phyloP scores from a whole-genome alignment of 2,888 invertebrate species.

The Synanthedon andrenaeformis region DNA sequence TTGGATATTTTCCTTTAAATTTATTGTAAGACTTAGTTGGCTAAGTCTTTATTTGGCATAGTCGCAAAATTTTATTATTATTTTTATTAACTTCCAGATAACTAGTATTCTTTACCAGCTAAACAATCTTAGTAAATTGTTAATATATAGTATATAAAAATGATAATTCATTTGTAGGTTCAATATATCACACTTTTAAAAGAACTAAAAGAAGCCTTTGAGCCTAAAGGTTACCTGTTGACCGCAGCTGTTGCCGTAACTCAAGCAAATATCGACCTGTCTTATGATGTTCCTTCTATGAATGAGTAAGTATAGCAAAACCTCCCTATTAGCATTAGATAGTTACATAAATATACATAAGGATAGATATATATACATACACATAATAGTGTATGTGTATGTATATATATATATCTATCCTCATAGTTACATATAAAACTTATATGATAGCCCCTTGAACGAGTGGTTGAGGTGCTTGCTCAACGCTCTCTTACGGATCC shows the following conservation, averaged over 20 bases:
- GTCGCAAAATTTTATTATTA: too few species aligned
- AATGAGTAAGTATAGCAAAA: conserved; percentile 31
- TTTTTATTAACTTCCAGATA: too few species aligned
- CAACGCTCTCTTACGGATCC: neutral
- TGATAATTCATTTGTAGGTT: conserved; percentile 17
- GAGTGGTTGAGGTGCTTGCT: too few species aligned
- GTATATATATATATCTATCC: neutral
- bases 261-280: conserved; percentile 51
- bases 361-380: too few species aligned
- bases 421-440: neutral
- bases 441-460: neutral
- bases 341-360: too few species aligned
- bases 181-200: conserved; percentile 38
- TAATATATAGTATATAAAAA: neutral
- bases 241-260: conserved; percentile 73
- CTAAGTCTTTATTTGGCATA: too few species aligned
- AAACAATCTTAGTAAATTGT: too few species aligned
- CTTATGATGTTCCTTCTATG: conserved; percentile 70
- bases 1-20: neutral
- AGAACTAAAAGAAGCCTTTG: conserved; percentile 59
- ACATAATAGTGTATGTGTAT: too few species aligned
- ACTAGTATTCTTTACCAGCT: too few species aligned
- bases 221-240: conserved; percentile 54
- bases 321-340: neutral
- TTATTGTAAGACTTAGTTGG: neutral